These are phyloP conservation scores for Cettia cetti DNA, from an alignment of 2,113 vertebrate species.

Conservation along the genomic window DNA sequence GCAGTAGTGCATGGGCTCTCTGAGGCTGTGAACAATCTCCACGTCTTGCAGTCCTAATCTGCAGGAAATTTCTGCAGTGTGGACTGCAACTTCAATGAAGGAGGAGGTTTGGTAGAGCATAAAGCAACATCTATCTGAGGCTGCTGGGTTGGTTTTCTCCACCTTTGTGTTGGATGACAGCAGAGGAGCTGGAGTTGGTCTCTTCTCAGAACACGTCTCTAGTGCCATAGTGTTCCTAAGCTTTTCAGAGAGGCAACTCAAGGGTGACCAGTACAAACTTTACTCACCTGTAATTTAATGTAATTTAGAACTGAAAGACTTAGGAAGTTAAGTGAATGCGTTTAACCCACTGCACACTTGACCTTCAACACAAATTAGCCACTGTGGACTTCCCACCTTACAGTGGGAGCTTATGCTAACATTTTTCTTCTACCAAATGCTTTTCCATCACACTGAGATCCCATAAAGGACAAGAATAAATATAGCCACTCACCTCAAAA, in stretches of 20 bases:
- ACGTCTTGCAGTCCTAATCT: background rate
- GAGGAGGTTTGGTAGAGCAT: background rate
- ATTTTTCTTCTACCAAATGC: constrained; percentile 17
- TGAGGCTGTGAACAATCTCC: background rate
- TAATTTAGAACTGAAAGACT: background rate
- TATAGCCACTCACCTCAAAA: constrained; percentile 61
- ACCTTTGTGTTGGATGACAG: background rate
- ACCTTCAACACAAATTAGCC: background rate
- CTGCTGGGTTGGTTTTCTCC: background rate
- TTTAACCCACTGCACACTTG: background rate
- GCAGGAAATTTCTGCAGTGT: background rate
- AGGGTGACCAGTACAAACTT: background rate
- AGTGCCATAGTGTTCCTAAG: background rate
- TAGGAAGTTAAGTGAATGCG: background rate
- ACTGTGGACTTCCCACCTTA: background rate
- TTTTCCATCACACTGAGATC: constrained; percentile 36
- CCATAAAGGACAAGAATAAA: constrained; percentile 62
- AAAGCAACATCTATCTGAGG: background rate
- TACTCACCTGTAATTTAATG: background rate
- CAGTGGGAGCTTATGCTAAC: background rate
- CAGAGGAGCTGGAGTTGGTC: background rate
- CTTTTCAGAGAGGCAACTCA: background rate
- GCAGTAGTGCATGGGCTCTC: background rate
- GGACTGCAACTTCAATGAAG: background rate
- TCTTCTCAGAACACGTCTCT: background rate